Evolutionary conservation across 2,797 vertebrate genomes (phyloP), one percentile per base, ranked within the genome.

Genomic region (Danio aesculapii): DNA sequence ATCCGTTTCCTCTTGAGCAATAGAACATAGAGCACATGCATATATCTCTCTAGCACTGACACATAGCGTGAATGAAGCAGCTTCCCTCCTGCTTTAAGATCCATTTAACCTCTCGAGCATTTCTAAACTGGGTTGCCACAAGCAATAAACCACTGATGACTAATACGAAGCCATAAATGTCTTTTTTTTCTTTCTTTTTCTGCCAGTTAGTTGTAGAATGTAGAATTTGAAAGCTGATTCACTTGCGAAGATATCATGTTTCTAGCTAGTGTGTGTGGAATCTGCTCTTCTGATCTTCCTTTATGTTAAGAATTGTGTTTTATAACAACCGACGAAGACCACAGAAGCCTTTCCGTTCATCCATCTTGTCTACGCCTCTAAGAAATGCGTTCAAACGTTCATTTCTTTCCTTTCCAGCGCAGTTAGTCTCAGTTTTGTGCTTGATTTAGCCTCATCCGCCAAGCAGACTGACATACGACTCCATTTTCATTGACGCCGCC

Each of bases 121-220:
- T 83, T 82, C 79, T 77, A 77, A 80, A 82, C 41, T 58, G 61
- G 14, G 9, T 12, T 43, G 63, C 75, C 12, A 73, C 68, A 53
- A 66, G 53, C 39, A 58, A 58, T 82, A 53, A 61, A 72, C 46
- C 72, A 41, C 16, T 17, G 46, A 76, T 81, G 70, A 57, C 77
- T 75, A 72, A 75, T 75, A 72, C 61, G 53, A 79, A 55, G 44
- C 70, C 43, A 19, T 63, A 46, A 64, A 41, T 71, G 58, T 41
- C 47, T 49, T 49, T 49, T 52, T 59, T 41, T 13, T 76, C 61
- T 46, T 58, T 50, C 81, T 69, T 46, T 8, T 47, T 71, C 39
- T 7, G 19, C 30, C 41, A 58, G 55, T 77, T 84, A 82, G 63
- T 77, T 84, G 72, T 82, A 67, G 10, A 61, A 84, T 84, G 73